These are phyloP conservation scores for Gobio occitaniae DNA, from an alignment of 2,797 vertebrate genomes.

Conservation along the genomic window DNA sequence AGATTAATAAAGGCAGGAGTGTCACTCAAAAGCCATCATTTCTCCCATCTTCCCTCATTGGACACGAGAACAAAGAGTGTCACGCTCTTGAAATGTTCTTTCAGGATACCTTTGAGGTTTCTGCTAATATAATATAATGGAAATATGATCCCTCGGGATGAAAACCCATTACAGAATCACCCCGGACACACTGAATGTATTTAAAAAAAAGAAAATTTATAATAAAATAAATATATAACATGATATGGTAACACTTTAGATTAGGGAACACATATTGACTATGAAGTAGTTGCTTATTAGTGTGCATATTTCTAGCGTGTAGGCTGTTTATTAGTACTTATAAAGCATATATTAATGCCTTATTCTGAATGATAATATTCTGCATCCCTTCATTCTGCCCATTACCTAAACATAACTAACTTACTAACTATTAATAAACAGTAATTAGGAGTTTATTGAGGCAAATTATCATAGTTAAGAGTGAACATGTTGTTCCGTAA, in stretches of 20 bases:
- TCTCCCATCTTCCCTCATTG: not conserved
- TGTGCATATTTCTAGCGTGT: not conserved
- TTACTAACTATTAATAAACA: not conserved
- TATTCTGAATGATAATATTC: not conserved
- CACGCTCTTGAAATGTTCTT: not conserved
- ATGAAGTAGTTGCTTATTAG: not conserved
- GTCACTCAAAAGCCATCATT: constrained; percentile 3
- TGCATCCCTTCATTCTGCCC: not conserved
- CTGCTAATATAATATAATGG: not conserved
- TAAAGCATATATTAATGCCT: not conserved
- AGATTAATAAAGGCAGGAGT: not conserved
- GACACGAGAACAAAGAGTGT: not conserved
- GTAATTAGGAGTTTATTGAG: not conserved
- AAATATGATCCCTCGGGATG: not conserved
- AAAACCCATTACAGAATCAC: constrained; percentile 11
- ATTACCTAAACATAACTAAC: not conserved
- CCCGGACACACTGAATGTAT: not conserved
- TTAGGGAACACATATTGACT: not conserved
- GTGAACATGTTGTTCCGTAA: too few species aligned
- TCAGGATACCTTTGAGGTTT: constrained; percentile 3
- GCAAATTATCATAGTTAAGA: too few species aligned
- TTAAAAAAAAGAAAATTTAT: not conserved
- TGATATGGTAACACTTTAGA: not conserved
- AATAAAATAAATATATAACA: not conserved
- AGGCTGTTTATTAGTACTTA: not conserved